Evolutionary conservation across 2,888 invertebrate species (phyloP).

Genomic region (Trilocha varians): DNA sequence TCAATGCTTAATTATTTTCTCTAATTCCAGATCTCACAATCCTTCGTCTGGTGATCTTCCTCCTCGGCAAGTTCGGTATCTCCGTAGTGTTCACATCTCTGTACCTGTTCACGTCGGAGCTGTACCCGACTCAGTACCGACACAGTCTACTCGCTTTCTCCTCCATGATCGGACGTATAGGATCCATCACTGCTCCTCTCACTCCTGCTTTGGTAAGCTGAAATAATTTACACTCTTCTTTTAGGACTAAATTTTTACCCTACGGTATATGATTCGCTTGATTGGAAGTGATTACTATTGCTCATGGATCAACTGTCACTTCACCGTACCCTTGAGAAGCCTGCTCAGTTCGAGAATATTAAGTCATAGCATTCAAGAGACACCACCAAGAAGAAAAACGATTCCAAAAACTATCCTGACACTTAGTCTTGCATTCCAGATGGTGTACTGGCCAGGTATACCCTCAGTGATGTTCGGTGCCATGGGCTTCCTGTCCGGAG

Average conservation of each 20-base stretch:
- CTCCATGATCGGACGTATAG: slow-evolving; percentile 80
- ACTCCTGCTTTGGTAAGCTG: slow-evolving; percentile 74
- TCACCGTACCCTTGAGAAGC: no score
- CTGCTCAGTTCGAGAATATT: no score
- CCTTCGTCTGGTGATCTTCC: slow-evolving; percentile 59
- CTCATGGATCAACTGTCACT: no score
- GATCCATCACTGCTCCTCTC: slow-evolving; percentile 80
- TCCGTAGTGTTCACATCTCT: slow-evolving; percentile 76
- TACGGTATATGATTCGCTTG: no score
- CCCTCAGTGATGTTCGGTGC: slow-evolving; percentile 72
- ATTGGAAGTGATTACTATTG: no score
- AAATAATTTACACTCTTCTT: no score
- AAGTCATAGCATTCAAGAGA: no score
- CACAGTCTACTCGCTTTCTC: slow-evolving; percentile 79
- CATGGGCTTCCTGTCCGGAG: slow-evolving; percentile 66
- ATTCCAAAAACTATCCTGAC: no score
- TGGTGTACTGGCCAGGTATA: slow-evolving; percentile 43
- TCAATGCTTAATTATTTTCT: not conserved
- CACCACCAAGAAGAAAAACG: no score
- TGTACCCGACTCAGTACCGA: slow-evolving; percentile 80
- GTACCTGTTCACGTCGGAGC: slow-evolving; percentile 79
- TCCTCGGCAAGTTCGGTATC: slow-evolving; percentile 78
- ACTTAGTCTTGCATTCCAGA: slow-evolving; percentile 29
- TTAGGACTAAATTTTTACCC: no score
- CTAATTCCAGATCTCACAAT: slow-evolving; percentile 37